Base-by-base conservation (phyloP, 2,113 vertebrate species). In the Crotalus horridus region DNA sequence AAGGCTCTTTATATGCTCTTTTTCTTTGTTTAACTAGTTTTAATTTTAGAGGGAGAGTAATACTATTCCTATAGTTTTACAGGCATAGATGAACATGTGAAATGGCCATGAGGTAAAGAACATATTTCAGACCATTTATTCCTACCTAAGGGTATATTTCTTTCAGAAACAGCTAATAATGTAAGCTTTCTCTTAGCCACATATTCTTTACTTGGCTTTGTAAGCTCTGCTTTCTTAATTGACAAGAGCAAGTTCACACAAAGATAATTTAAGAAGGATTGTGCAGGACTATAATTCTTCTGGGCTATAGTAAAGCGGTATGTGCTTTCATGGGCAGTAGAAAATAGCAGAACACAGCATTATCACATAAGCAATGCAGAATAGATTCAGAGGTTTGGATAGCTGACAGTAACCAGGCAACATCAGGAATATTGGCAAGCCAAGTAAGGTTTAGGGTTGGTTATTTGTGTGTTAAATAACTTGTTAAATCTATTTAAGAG, bases 181-280 rank as follows among this genome's bases (percentile, higher is more conserved):
- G 48, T 51, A 81, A 87, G 9, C 24, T 91, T 94, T 11, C 0
- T 4, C 74, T 94, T 0, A 0, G 86, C 26, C 1, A 53, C 20
- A 61, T 93, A 33, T 13, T 55, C 56, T 55, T 51, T 89, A 81
- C 21, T 81, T 89, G 26, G 55, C 48, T 92, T 89, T 43, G 85
- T 55, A 39, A 59, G 15, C 29, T 85, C 26, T 11, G 56, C 64
- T 64, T 74, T 90, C 56, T 93, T 90, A 12, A 58, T 54, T 21
- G 58, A n/a, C 3, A 55, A 86, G 17, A 81, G 24, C 86, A 85
- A 24, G 21, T 93, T 93, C 81, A 88, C 2, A 0, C 3, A 93
- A 87, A 94, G n/a, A 92, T 26, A 85, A 93, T 88, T 39, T 23
- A 93, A 51, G 46, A 59, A 33, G 92, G 0, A 85, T 54, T 90